Percentiles rank a stretch among this genome's conserved stretches.
These are phyloP conservation scores for Cottoperca gobio DNA, from an alignment of 2,797 vertebrate species.

Conservation along the genomic window DNA sequence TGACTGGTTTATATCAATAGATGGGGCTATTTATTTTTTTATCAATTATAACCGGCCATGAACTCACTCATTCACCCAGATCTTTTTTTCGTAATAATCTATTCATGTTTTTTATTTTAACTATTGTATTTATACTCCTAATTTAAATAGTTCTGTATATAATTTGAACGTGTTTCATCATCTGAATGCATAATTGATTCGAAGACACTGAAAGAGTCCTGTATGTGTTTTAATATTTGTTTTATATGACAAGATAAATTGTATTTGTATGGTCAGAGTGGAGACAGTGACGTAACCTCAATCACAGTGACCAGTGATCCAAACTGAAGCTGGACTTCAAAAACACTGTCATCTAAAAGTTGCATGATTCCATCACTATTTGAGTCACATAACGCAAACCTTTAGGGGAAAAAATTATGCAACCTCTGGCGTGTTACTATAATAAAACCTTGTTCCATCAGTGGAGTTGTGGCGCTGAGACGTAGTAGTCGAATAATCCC, in stretches of 20 bases:
- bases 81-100: not conserved
- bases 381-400: not conserved
- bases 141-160: not conserved
- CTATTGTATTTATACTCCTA: not conserved
- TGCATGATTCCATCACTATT: not conserved
- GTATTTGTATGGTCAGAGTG: not conserved
- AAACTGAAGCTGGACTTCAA: not conserved
- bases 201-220: not conserved
- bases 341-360: not conserved
- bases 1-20: conserved; percentile 9
- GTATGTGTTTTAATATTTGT: not conserved
- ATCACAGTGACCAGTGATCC: too few species aligned
- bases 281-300: not conserved
- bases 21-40: conserved; percentile 40
- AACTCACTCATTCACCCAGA: not conserved
- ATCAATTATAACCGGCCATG: not conserved
- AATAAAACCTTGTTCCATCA: conserved; percentile 28
- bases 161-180: too few species aligned
- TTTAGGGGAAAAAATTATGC: not conserved
- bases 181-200: too few species aligned
- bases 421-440: conserved; percentile 30
- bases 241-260: not conserved
- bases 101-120: not conserved
- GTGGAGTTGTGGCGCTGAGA: conserved; percentile 36
- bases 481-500: conserved; percentile 77